Conservation (phyloP, 2,797 vertebrate species). For the Otus scops region DNA sequence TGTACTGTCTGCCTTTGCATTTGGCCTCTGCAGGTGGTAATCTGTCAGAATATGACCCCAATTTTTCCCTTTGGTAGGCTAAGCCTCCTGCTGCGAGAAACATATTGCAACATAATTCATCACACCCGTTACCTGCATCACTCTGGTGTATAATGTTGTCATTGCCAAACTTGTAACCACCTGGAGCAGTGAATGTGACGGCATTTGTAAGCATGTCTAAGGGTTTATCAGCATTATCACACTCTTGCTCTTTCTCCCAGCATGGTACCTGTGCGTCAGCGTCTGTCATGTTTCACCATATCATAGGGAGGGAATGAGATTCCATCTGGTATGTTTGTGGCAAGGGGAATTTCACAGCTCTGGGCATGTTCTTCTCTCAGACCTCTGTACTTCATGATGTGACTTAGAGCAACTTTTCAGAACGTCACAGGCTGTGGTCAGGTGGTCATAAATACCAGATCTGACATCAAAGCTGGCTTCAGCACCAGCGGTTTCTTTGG, state of each 20-base stretch:
- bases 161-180: background rate
- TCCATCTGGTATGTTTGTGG: background rate
- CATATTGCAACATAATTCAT: background rate
- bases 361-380: background rate
- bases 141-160: background rate
- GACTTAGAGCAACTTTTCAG: background rate
- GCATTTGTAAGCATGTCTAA: background rate
- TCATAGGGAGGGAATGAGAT: background rate
- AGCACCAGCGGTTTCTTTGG: background rate
- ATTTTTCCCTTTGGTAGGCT: constrained; percentile 10
- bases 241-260: background rate
- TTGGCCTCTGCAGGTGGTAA: constrained; percentile 2
- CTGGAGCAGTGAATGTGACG: background rate
- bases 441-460: background rate
- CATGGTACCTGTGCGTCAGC: background rate
- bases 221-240: background rate
- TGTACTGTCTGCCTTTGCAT: background rate
- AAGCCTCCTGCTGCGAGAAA: background rate
- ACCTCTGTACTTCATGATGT: background rate
- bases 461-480: background rate
- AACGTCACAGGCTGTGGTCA: background rate
- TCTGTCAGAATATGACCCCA: background rate
- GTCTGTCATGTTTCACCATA: background rate
- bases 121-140: background rate
- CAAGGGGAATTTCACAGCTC: background rate